Base-by-base conservation (phyloP, 1,140 invertebrate genomes). In the Copidosoma floridanum region DNA sequence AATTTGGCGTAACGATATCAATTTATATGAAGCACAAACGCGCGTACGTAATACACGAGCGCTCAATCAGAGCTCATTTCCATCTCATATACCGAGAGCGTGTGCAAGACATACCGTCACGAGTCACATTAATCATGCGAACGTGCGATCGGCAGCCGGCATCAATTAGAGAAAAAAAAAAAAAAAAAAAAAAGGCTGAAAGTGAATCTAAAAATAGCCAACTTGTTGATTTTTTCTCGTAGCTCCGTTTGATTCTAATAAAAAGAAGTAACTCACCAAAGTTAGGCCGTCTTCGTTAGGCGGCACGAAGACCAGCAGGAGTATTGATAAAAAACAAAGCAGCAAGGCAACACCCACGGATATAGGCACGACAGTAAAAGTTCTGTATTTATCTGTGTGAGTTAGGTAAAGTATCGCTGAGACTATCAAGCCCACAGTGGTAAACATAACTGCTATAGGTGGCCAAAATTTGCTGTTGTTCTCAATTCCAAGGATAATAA, bases 241-340 rank as follows among this genome's bases (percentile, higher is more conserved):
- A 21, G 2, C 23, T 21, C 26, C 6, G 5, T 46, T 38, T 47
- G 7, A 21, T 38, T 47, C 4, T 32, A 35, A n/a, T n/a, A n/a
- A n/a, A n/a, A n/a, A n/a, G 29, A 32, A 52, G 12, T 40, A 24
- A 44, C 61, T 57, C 47, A 93, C 84, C 51, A 89, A 84, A 62
- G 89, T 90, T 58, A 89, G 85, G 66, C 83, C 85, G 32, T 83
- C 83, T 12, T 65, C 67, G 55, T 76, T 57, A 11, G 74, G 81
- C 21, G 85, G 85, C 32, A 85, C 82, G 51, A 86, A 67, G 10
- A 82, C 75, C 23, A 88, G 77, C 47, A 88, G 83, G 20, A 86
- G 74, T 44, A 93, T 76, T 55, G 89, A 89, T 27, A 88, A 74
- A 3, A 83, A 70, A 72, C 87, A 89, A 61, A 92, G 81, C 52